Evolutionary conservation across 2,113 vertebrate genomes (phyloP), one percentile per base, ranked within the genome.

Genomic region (Uria aalge): DNA sequence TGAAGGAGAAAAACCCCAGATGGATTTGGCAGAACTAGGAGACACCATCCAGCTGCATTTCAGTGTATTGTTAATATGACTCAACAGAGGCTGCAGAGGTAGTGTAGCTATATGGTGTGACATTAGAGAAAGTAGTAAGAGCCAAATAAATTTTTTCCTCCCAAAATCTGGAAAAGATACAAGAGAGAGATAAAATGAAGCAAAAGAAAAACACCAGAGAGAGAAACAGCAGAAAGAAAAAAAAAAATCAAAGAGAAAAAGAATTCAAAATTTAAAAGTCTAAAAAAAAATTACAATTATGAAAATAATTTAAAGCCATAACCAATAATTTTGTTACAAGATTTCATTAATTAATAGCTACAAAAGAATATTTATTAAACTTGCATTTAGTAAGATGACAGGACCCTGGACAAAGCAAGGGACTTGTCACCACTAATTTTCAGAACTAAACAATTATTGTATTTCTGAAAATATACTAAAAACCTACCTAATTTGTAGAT

Each of bases 61-160:
- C 2, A 27, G n/a, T 12, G 22, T 1, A 38, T 7, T 57, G 62
- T 21, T 87, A 90, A 64, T 1, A 36, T 80, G 72, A 94, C 77
- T 94, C 91, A 92, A 85, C 74, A 93, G 88, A 81, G 63, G 71
- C 76, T 91, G 86, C 89, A 85, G 86, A 64, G 76, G 32, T 24
- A 77, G 32, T 8, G 29, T 2, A 94, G 63, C 71, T 86, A 24
- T 12, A 13, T 14, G 63, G 43, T n/a, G 53, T 53, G 56, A 84
- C 72, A 88, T 7, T 38, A 96, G 21, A 60, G 36, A 72, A 71
- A 75, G 52, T 0, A 77, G 6, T 9, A 81, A 88, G 56, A 84
- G 85, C 56, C 88, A 95, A 94, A 84, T 26, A 26, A 85, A 47
- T 8, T n/a, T 66, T 40, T 50, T 29, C 43, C 41, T 73, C 19